Conservation (phyloP, 2,113 vertebrate genomes). For the Hydrolagus affinis region DNA sequence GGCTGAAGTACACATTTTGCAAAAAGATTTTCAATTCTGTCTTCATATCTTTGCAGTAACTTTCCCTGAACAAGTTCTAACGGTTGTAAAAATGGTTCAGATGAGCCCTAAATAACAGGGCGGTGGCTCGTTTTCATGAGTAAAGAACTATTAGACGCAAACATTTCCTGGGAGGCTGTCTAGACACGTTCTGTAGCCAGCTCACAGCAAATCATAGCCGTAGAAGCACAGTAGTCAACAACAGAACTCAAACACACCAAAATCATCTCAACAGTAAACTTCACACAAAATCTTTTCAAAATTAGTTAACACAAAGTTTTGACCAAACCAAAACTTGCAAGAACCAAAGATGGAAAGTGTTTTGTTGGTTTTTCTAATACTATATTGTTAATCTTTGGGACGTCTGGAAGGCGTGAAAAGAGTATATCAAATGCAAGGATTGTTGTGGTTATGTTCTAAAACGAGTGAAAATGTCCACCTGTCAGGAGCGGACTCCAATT, state of each 20-base stretch:
- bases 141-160: not conserved
- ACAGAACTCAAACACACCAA: not conserved
- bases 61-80: slow-evolving; percentile 11
- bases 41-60: not conserved
- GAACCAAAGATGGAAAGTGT: no score
- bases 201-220: not conserved
- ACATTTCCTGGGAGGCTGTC: not conserved
- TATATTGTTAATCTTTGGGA: no score
- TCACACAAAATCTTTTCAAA: not conserved
- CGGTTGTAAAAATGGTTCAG: not conserved
- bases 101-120: not conserved
- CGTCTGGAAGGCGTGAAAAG: no score
- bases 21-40: not conserved
- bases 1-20: not conserved
- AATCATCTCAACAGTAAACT: not conserved
- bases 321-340: no score
- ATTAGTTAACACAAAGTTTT: no score
- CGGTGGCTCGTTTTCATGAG: not conserved
- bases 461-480: no score
- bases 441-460: no score
- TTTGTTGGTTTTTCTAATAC: no score
- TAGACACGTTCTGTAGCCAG: not conserved
- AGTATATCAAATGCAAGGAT: no score
- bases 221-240: not conserved
- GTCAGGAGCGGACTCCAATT: no score